Percentiles rank a stretch among this genome's conserved stretches.
phyloP scores from a whole-genome alignment of 2,113 vertebrate genomes.

The Panthera uncia region DNA sequence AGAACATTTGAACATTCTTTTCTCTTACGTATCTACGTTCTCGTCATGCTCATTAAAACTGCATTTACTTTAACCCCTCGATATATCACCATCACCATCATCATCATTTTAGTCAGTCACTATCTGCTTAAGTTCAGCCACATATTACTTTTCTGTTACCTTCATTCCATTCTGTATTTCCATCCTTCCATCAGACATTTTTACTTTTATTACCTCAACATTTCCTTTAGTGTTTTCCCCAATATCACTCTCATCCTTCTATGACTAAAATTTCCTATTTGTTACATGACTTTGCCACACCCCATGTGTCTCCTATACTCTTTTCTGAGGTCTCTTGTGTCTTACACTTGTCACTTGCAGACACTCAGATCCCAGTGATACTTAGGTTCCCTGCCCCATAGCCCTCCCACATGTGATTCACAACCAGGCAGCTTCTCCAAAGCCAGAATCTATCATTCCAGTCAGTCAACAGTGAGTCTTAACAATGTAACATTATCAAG shows the following conservation, averaged over 20 bases:
- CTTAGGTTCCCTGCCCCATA: background rate
- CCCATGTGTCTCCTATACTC: too few species aligned
- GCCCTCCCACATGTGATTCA: background rate
- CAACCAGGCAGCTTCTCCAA: background rate
- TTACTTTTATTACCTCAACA: too few species aligned
- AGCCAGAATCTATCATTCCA: background rate
- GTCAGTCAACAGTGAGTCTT: background rate
- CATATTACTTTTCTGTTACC: too few species aligned
- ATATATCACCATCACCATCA: background rate
- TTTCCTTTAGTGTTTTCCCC: too few species aligned
- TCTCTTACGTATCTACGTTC: background rate
- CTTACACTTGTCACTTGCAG: background rate
- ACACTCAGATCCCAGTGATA: background rate
- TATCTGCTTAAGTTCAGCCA: too few species aligned
- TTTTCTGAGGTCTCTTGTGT: too few species aligned
- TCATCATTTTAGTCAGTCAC: background rate
- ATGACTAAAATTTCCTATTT: too few species aligned
- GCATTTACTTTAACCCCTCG: background rate
- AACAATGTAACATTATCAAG: background rate
- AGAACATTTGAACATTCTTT: background rate
- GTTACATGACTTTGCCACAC: too few species aligned
- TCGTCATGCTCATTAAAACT: background rate
- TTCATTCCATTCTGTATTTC: too few species aligned
- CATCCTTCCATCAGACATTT: too few species aligned
- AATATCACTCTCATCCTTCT: too few species aligned